Percentiles rank a stretch among this genome's conserved stretches.
Conservation (phyloP, 2,797 vertebrate species). For the Bufotes viridis region DNA sequence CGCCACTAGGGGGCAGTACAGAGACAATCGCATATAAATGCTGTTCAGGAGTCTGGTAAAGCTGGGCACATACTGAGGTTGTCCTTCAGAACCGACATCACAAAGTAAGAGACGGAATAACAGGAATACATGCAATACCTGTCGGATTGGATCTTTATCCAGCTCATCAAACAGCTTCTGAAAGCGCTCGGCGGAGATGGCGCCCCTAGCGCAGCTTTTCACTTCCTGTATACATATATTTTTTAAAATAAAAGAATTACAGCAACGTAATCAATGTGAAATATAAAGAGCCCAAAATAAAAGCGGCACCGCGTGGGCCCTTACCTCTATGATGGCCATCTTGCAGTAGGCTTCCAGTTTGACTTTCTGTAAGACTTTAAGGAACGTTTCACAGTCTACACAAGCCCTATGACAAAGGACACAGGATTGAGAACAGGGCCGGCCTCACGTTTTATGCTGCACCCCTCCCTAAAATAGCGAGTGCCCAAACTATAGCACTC, state of each 20-base stretch:
- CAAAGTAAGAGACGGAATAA: slow-evolving; percentile 4
- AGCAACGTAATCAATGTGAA: neutral
- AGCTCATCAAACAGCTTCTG: slow-evolving; percentile 87
- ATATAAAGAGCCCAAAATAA: no score
- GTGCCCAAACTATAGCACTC: no score
- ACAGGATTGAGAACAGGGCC: neutral
- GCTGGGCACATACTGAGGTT: no score
- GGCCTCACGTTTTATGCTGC: neutral
- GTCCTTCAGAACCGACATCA: no score
- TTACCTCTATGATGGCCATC: slow-evolving; percentile 80
- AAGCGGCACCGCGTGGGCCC: neutral
- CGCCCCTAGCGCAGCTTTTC: slow-evolving; percentile 67
- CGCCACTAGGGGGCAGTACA: no score
- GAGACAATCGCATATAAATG: no score
- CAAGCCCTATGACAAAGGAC: slow-evolving; percentile 65
- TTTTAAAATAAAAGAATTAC: neutral
- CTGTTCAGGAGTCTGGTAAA: no score
- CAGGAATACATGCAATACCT: slow-evolving; percentile 75
- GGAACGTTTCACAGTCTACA: slow-evolving; percentile 73
- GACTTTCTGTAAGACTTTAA: slow-evolving; percentile 80
- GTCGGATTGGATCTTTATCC: slow-evolving; percentile 84
- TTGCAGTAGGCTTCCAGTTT: slow-evolving; percentile 82
- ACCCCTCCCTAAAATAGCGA: no score
- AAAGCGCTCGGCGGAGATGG: slow-evolving; percentile 80
- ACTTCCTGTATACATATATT: slow-evolving; percentile 81